Evolutionary conservation across 2,797 vertebrate species (phyloP).

Genomic region (Premnoplex brunnescens): DNA sequence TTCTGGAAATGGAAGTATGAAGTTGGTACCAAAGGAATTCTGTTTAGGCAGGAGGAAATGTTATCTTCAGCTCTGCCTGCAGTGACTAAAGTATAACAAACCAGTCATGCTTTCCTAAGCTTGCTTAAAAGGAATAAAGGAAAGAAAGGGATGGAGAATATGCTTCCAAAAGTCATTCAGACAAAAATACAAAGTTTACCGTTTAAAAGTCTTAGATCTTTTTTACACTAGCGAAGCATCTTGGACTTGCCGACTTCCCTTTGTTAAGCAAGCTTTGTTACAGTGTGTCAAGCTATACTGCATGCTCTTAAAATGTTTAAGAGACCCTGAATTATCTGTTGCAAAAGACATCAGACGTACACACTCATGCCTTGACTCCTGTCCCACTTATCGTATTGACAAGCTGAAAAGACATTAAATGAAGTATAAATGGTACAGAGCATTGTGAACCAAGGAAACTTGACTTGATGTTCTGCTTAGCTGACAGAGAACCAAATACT

Average conservation of each 20-base stretch:
- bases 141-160: background rate
- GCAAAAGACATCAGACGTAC: slow-evolving; percentile 47
- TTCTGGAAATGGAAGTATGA: slow-evolving; percentile 9
- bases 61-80: background rate
- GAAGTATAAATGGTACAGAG: slow-evolving; percentile 46
- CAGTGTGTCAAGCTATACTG: slow-evolving; percentile 43
- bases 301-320: slow-evolving; percentile 52
- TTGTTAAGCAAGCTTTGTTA: slow-evolving; percentile 19
- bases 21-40: background rate
- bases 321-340: slow-evolving; percentile 57
- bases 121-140: background rate
- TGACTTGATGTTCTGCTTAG: slow-evolving; percentile 54
- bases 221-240: slow-evolving; percentile 40
- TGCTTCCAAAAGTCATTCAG: slow-evolving; percentile 31
- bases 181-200: slow-evolving; percentile 27
- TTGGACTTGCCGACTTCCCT: slow-evolving; percentile 34
- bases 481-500: slow-evolving; percentile 61
- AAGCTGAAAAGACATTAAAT: slow-evolving; percentile 57
- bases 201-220: slow-evolving; percentile 35
- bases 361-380: slow-evolving; percentile 20
- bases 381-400: slow-evolving; percentile 48
- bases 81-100: slow-evolving; percentile 38
- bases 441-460: slow-evolving; percentile 48
- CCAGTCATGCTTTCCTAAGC: slow-evolving; percentile 28
- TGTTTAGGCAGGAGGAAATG: slow-evolving; percentile 37